These are phyloP conservation scores for Drosophila sturtevanti DNA, from an alignment of 1,140 invertebrate genomes.

Conservation along the genomic window DNA sequence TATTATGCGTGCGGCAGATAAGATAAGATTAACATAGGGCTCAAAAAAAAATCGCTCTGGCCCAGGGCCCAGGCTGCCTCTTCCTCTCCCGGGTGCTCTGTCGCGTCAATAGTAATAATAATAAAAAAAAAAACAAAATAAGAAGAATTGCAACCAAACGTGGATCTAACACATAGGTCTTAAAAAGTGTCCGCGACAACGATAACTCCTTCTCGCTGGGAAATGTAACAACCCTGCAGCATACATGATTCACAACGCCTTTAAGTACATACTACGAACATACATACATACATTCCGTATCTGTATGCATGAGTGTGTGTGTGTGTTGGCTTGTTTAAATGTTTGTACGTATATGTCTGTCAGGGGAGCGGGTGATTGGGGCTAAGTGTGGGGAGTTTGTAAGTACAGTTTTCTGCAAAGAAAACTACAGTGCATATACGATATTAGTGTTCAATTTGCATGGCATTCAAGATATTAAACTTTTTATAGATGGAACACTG, in stretches of 20 bases:
- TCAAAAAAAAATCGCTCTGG: background rate
- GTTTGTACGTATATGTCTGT: slow-evolving; percentile 3
- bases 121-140: slow-evolving; percentile 20
- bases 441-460: background rate
- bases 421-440: background rate
- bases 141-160: slow-evolving; percentile 12
- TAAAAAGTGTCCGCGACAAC: slow-evolving; percentile 22
- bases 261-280: slow-evolving; percentile 7
- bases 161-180: slow-evolving; percentile 22
- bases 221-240: slow-evolving; percentile 9
- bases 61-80: too few relatives aligned
- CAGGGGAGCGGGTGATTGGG: background rate
- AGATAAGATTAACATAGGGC: background rate
- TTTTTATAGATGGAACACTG: too few relatives aligned
- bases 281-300: background rate
- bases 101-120: slow-evolving; percentile 34
- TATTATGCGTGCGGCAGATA: background rate
- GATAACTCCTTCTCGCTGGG: slow-evolving; percentile 12
- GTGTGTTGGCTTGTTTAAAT: background rate
- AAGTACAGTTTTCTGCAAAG: slow-evolving; percentile 1
- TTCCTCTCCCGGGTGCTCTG: slow-evolving; percentile 3
- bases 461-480: too few relatives aligned
- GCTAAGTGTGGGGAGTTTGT: background rate
- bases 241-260: slow-evolving; percentile 15
- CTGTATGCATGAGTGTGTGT: background rate